Evolutionary conservation across 23 tunicate species (phyloP).

Genomic region (Diplosoma virens): DNA sequence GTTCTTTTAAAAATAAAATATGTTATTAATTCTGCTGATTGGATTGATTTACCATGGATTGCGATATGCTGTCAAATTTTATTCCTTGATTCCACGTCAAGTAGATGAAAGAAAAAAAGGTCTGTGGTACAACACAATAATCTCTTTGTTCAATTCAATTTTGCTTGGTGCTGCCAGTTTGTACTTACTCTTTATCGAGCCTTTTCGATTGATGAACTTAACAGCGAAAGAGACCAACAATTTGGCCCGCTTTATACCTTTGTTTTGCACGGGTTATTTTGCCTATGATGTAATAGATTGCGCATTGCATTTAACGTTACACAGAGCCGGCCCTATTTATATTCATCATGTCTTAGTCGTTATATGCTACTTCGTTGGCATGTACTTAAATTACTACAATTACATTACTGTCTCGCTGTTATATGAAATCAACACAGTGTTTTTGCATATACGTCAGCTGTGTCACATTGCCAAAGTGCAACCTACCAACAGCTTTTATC

Average conservation of each 20-base stretch:
- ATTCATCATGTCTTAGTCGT: not conserved
- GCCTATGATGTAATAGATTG: not conserved
- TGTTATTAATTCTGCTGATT: not conserved
- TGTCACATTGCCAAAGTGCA: not conserved
- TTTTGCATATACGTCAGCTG: not conserved
- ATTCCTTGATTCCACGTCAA: not conserved
- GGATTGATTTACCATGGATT: not conserved
- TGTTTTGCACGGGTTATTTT: constrained; percentile 4
- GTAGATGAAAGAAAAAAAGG: not conserved
- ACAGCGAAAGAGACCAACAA: not conserved
- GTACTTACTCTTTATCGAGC: not conserved
- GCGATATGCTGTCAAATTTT: not conserved
- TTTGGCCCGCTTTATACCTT: not conserved
- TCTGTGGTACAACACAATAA: not conserved
- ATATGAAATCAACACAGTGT: constrained; percentile 4
- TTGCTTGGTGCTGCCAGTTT: not conserved
- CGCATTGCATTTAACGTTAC: not conserved
- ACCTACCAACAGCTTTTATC: not conserved
- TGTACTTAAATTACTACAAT: not conserved
- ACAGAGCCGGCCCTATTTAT: constrained; percentile 1
- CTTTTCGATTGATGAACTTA: not conserved
- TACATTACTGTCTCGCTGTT: constrained; percentile 2
- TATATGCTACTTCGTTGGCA: not conserved
- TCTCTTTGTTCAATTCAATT: not conserved
- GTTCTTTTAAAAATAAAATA: too few relatives aligned